These are phyloP conservation scores for Hozukius guyotensis DNA, from an alignment of 2,797 vertebrate species.

Conservation along the genomic window DNA sequence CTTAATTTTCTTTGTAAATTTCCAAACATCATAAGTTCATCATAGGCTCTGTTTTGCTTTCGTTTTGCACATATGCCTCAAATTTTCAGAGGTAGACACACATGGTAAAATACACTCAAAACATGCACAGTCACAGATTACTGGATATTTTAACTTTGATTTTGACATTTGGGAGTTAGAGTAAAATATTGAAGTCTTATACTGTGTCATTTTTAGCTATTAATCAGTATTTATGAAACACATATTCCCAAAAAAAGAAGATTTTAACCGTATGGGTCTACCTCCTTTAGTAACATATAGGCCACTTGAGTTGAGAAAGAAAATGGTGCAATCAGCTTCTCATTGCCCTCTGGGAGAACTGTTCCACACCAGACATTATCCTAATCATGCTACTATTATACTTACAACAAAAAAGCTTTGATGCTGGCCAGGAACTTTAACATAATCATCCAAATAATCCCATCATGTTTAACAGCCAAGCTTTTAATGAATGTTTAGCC, in stretches of 20 bases:
- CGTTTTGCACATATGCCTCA: background rate
- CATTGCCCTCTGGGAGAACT: slow-evolving; percentile 3
- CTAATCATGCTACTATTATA: slow-evolving; percentile 27
- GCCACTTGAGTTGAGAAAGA: background rate
- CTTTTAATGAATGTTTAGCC: slow-evolving; percentile 17
- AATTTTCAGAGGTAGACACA: background rate
- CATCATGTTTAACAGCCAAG: slow-evolving; percentile 18
- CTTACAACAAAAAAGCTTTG: slow-evolving; percentile 47
- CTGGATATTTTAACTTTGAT: background rate
- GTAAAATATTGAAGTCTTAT: background rate
- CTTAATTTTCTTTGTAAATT: background rate
- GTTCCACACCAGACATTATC: slow-evolving; percentile 31
- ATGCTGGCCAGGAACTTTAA: slow-evolving; percentile 21
- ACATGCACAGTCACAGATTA: background rate
- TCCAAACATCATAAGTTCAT: background rate
- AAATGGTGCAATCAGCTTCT: slow-evolving; percentile 29
- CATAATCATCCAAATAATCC: slow-evolving; percentile 35
- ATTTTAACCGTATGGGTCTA: background rate
- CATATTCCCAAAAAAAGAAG: background rate
- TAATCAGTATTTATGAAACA: background rate
- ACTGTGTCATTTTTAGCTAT: background rate
- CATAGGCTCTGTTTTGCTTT: no score
- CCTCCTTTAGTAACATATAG: background rate
- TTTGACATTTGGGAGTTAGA: background rate
- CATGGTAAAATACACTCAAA: background rate